phyloP scores from a whole-genome alignment of 2,113 vertebrate genomes.

The Lichenostomus cassidix region DNA sequence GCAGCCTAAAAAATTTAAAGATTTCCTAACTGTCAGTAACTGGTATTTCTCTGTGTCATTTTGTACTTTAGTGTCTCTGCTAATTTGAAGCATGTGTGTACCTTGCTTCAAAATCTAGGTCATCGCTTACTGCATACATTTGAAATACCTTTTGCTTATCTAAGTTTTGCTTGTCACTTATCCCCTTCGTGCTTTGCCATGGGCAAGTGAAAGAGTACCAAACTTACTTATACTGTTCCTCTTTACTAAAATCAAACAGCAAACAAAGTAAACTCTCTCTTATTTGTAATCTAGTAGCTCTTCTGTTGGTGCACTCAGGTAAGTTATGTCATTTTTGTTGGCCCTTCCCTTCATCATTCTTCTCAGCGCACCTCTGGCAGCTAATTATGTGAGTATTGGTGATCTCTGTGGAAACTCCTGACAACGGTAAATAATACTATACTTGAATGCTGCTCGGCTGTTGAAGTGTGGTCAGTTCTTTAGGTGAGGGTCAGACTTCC shows the following conservation, averaged over 20 bases:
- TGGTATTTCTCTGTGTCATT: neutral
- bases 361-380: neutral
- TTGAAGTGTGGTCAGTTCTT: neutral
- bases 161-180: neutral
- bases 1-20: slow-evolving; percentile 27
- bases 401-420: neutral
- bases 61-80: neutral
- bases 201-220: neutral
- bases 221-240: neutral
- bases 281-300: neutral
- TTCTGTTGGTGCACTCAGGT: neutral
- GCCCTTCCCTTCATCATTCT: neutral
- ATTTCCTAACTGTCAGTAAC: neutral
- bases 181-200: neutral
- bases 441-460: neutral
- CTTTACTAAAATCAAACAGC: neutral
- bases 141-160: neutral
- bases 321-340: neutral
- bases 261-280: neutral
- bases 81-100: neutral
- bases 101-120: slow-evolving; percentile 6
- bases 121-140: neutral
- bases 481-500: neutral
- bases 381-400: neutral
- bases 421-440: neutral